phyloP scores from a whole-genome alignment of 1,140 invertebrate genomes.

The Tetraneura akinire region DNA sequence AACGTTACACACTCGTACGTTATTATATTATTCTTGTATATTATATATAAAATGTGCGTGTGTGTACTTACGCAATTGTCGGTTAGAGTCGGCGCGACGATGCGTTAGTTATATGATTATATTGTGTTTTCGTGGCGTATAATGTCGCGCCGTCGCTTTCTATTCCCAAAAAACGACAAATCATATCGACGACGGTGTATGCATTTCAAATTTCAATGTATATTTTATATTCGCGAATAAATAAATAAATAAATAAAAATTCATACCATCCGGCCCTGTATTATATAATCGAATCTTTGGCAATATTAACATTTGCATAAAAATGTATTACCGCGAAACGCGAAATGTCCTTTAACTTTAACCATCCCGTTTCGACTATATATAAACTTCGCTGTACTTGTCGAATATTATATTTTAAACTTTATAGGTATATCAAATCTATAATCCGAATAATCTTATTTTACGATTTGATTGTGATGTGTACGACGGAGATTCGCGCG shows the following conservation, averaged over 20 bases:
- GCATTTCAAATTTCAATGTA: too few species aligned
- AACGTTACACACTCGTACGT: too few species aligned
- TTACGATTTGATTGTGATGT: too few species aligned
- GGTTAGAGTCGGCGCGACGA: not conserved
- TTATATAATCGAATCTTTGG: not conserved
- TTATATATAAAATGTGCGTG: not conserved
- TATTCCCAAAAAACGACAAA: not conserved
- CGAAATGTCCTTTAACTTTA: too few species aligned
- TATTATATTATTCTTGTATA: not conserved
- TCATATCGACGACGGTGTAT: not conserved
- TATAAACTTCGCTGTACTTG: not conserved
- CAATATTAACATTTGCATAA: not conserved
- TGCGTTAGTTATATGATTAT: not conserved
- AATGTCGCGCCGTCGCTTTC: not conserved
- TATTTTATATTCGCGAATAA: too few species aligned
- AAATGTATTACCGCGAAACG: not conserved
- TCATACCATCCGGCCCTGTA: not conserved
- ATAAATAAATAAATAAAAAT: constrained; percentile 21
- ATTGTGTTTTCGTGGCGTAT: not conserved
- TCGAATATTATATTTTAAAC: not conserved
- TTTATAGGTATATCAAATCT: not conserved
- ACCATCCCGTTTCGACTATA: not conserved
- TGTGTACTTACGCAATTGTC: not conserved
- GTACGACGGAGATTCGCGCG: too few species aligned
- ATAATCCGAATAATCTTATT: too few species aligned